Base-by-base conservation (phyloP, 1,140 invertebrate species). In the Triops longicaudatus region DNA sequence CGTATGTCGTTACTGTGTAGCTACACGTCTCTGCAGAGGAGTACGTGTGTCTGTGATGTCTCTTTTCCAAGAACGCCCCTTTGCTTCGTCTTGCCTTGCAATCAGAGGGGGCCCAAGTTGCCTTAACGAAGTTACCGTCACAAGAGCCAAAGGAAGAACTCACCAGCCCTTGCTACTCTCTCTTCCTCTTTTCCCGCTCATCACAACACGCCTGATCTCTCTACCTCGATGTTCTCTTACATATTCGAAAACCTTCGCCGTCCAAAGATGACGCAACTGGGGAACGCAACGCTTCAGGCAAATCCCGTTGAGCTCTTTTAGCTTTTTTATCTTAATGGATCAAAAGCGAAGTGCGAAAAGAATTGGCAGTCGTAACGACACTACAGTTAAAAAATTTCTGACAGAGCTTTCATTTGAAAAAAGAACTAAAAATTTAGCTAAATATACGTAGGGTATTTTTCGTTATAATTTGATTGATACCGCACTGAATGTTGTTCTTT, bases 81-180 rank as follows among this genome's bases (percentile, higher is more conserved):
- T 37, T 37, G 31, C 50, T 63, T 63, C 50, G 50, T 22, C 50
- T 63, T 63, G 50, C 50, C 50, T 63, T 63, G 50, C 50, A 63
- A 63, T 63, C 50, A 63, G 50, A 63, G 50, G 50, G 50, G 50
- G 50, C 50, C 50, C 50, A 63, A 63, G 50, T 63, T 63, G n/a
- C 50, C 50, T 63, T 63, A 63, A 63, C 50, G 50, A 63, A 63
- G 50, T 63, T 63, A 63, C 50, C 50, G 50, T 63, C 50, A 63
- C 50, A 63, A 63, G 50, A 63, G 50, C 50, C 50, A 22, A 63
- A 63, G 50, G 50, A 63, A 63, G 50, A 63, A 63, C 50, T 63
- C 22, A 63, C 17, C 50, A 63, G 50, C 50, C 50, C 22, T 63
- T 22, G 50, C 50, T 63, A 14, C 50, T 63, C 50, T 63, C 50